Conservation (phyloP, 2,888 invertebrate species). For the Cremastinae sp. region DNA sequence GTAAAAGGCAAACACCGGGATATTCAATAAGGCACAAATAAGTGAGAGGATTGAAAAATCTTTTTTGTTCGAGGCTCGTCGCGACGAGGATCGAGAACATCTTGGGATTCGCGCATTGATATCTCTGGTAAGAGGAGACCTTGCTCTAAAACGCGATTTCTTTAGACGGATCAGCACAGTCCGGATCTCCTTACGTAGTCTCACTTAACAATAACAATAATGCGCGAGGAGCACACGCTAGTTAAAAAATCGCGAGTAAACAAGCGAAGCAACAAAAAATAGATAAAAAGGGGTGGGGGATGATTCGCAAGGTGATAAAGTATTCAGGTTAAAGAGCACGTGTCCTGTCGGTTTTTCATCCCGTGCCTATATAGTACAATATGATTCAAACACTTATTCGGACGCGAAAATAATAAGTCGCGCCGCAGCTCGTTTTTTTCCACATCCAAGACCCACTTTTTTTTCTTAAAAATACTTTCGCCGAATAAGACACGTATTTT, state of each 20-base stretch:
- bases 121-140: slow-evolving; percentile 46
- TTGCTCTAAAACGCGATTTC: slow-evolving; percentile 54
- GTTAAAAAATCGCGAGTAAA: not conserved
- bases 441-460: slow-evolving; percentile 44
- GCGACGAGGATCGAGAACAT: slow-evolving; percentile 29
- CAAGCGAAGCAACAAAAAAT: slow-evolving; percentile 3
- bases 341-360: slow-evolving; percentile 48
- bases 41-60: not conserved
- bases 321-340: slow-evolving; percentile 26
- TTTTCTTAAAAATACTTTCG: slow-evolving; percentile 14
- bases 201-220: slow-evolving; percentile 27
- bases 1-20: too few species aligned
- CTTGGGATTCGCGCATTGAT: slow-evolving; percentile 45
- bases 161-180: slow-evolving; percentile 42
- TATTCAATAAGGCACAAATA: not conserved
- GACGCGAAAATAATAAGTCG: slow-evolving; percentile 32
- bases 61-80: not conserved
- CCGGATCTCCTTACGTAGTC: slow-evolving; percentile 45
- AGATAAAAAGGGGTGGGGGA: not conserved
- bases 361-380: slow-evolving; percentile 45
- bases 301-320: not conserved
- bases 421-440: slow-evolving; percentile 36
- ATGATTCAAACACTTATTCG: slow-evolving; percentile 20
- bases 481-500: slow-evolving; percentile 7
- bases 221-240: not conserved